A percentile compares a stretch with the other conserved stretches of the same genome.
Conservation (phyloP, 1,140 invertebrate genomes). For the Chymomyza costata region DNA sequence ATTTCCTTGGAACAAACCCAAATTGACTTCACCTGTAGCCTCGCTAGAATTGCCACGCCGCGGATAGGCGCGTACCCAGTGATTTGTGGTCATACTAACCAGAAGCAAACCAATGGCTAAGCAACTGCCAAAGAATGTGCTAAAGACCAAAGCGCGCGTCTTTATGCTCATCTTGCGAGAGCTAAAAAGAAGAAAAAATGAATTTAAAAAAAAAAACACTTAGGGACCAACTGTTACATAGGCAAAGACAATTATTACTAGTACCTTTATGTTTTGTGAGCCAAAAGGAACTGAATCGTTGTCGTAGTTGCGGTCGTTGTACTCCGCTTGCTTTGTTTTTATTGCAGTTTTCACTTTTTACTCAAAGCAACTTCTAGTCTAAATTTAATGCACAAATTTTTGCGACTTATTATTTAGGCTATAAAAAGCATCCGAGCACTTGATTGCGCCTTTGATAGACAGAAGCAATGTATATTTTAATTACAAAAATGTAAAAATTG, state of each 20-base stretch:
- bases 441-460: too few relatives aligned
- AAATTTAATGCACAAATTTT: too few relatives aligned
- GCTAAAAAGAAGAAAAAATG: slow-evolving; percentile 2
- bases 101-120: slow-evolving; percentile 88
- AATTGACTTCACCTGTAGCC: slow-evolving; percentile 86
- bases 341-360: slow-evolving; percentile 10
- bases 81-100: slow-evolving; percentile 89
- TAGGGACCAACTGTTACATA: slow-evolving; percentile 7
- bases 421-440: too few relatives aligned
- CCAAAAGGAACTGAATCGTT: slow-evolving; percentile 3
- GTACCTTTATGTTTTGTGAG: too few relatives aligned
- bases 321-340: slow-evolving; percentile 13
- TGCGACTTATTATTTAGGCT: too few relatives aligned
- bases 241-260: neutral
- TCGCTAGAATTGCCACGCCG: slow-evolving; percentile 81
- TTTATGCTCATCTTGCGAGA: slow-evolving; percentile 62
- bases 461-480: too few relatives aligned
- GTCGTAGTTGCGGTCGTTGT: slow-evolving; percentile 13
- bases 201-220: slow-evolving; percentile 5
- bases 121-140: slow-evolving; percentile 91
- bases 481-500: too few relatives aligned
- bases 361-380: too few relatives aligned
- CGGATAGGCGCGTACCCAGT: slow-evolving; percentile 89
- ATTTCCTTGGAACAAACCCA: slow-evolving; percentile 89
- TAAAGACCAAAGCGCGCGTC: slow-evolving; percentile 82